These are phyloP conservation scores for Neoaliturus tenellus DNA, from an alignment of 2,888 invertebrate genomes.

Conservation along the genomic window DNA sequence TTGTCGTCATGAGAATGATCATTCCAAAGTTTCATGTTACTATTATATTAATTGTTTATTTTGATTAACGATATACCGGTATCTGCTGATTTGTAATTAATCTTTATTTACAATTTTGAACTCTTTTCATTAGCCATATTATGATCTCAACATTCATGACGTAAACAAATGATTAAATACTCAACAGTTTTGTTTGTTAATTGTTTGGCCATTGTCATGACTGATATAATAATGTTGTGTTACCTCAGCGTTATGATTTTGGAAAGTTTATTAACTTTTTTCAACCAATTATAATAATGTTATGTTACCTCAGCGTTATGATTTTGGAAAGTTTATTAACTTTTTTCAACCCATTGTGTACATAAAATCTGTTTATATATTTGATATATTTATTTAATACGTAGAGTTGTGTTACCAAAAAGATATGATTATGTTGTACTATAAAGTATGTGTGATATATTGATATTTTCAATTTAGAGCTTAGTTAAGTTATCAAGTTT, in stretches of 20 bases:
- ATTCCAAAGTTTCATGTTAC: neutral
- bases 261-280: neutral
- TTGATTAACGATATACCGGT: no score
- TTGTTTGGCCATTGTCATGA: neutral
- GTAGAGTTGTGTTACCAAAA: conserved; percentile 6
- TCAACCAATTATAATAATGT: neutral
- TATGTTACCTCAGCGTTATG: conserved; percentile 1
- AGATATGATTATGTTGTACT: neutral
- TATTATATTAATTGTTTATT: neutral
- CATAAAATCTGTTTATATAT: neutral
- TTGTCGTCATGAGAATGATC: conserved; percentile 8
- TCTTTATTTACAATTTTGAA: no score
- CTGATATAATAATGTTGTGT: neutral
- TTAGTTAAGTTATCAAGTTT: conserved; percentile 6
- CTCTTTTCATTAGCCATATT: no score
- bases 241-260: conserved; percentile 8
- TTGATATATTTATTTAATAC: conserved; percentile 11
- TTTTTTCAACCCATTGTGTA: neutral
- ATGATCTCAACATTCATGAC: no score
- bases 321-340: conserved; percentile 1
- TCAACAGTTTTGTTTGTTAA: neutral
- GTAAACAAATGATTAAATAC: neutral
- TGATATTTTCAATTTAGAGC: conserved; percentile 13
- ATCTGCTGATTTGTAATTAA: no score
- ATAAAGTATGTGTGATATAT: conserved; percentile 2